phyloP scores from a whole-genome alignment of 1,140 invertebrate species.

The Dendrolimus kikuchii region DNA sequence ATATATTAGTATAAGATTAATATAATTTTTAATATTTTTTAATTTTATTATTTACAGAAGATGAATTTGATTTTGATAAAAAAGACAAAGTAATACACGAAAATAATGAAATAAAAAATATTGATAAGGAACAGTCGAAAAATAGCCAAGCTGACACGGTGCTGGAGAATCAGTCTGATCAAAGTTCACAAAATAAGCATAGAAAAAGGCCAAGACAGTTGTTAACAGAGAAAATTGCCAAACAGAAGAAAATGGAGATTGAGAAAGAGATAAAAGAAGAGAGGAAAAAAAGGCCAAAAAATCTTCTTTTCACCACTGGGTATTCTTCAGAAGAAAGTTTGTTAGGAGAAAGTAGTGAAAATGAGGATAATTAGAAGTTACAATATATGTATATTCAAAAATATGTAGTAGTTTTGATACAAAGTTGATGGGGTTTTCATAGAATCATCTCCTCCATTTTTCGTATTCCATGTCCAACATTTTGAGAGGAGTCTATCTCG shows the following conservation, averaged over 20 bases:
- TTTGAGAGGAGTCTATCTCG: too few species aligned
- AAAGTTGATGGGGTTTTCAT: too few species aligned
- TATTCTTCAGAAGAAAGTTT: conserved; percentile 68
- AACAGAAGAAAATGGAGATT: conserved; percentile 57
- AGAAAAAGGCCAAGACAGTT: conserved; percentile 39
- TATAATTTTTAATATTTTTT: neutral
- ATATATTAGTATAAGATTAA: too few species aligned
- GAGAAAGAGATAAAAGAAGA: conserved; percentile 59
- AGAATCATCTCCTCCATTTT: too few species aligned
- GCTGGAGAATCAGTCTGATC: conserved; percentile 1
- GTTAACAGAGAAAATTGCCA: conserved; percentile 57
- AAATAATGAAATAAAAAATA: neutral
- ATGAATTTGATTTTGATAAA: conserved; percentile 44
- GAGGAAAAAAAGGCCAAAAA: conserved; percentile 62
- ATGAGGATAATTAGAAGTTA: conserved; percentile 17
- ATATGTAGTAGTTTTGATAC: neutral
- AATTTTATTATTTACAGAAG: conserved; percentile 34
- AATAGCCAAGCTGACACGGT: neutral
- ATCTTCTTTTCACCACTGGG: conserved; percentile 64
- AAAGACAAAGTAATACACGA: conserved; percentile 9
- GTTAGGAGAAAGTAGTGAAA: conserved; percentile 29
- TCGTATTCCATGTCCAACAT: too few species aligned
- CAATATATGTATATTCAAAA: neutral
- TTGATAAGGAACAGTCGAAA: conserved; percentile 3
- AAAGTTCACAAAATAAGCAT: conserved; percentile 5